phyloP scores from a whole-genome alignment of 2,113 vertebrate genomes.

The Oryzias curvinotus region DNA sequence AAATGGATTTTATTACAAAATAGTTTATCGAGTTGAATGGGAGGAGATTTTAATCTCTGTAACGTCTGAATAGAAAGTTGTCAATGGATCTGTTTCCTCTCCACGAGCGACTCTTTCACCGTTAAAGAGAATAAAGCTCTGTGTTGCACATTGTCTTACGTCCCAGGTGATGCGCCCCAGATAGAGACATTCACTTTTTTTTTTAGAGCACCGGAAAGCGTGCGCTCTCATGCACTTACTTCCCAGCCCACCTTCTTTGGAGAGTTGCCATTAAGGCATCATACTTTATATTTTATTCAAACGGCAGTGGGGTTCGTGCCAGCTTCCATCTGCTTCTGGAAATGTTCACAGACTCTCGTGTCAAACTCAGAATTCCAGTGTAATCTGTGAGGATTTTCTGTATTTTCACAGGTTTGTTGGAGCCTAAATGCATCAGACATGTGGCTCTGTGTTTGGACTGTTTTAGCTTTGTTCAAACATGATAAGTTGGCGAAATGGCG shows the following conservation, averaged over 20 bases:
- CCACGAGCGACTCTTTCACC: constrained; percentile 33
- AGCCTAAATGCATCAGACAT: not conserved
- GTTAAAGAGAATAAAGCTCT: constrained; percentile 35
- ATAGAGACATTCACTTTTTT: constrained; percentile 43
- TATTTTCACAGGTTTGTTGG: not conserved
- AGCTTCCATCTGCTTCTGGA: constrained; percentile 33
- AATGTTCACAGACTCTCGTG: not conserved
- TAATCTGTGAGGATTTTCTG: not conserved
- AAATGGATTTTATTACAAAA: too few species aligned
- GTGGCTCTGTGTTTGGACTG: not conserved
- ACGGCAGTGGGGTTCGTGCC: constrained; percentile 33
- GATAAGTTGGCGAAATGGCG: constrained; percentile 51
- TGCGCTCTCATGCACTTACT: constrained; percentile 1
- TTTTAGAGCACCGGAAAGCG: constrained; percentile 19
- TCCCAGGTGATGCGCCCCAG: constrained; percentile 52
- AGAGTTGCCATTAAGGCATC: constrained; percentile 52
- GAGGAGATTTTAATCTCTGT: too few species aligned
- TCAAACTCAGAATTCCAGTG: not conserved
- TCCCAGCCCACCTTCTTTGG: constrained; percentile 28
- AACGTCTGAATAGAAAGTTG: not conserved
- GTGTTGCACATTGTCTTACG: constrained; percentile 36
- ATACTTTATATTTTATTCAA: constrained; percentile 64
- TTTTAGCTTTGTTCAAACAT: constrained; percentile 28
- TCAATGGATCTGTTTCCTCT: not conserved
- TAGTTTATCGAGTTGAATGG: too few species aligned